phyloP scores from a whole-genome alignment of 2,797 vertebrate genomes.

The Gobio occitaniae region DNA sequence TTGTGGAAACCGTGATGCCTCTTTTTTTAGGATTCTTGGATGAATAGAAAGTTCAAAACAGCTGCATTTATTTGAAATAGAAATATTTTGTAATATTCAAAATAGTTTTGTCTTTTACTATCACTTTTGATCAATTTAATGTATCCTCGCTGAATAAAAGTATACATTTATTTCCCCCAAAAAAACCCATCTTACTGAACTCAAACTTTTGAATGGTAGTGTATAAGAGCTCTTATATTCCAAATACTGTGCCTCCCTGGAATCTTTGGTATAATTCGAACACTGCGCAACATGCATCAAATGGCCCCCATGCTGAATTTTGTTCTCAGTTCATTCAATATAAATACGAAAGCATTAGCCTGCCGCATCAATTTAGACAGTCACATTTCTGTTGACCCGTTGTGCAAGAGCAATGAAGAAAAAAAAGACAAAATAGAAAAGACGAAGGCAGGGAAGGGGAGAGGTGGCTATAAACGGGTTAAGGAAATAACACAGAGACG shows the following conservation, averaged over 20 bases:
- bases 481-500: neutral
- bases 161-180: too few relatives aligned
- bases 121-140: neutral
- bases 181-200: neutral
- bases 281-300: constrained; percentile 5
- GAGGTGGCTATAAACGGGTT: neutral
- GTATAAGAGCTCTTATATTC: neutral
- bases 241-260: neutral
- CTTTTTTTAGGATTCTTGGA: neutral
- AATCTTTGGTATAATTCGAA: neutral
- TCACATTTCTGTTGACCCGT: constrained; percentile 39
- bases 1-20: neutral
- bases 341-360: constrained; percentile 20
- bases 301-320: constrained; percentile 32
- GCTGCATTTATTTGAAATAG: neutral
- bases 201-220: neutral
- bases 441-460: constrained; percentile 5
- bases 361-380: constrained; percentile 45
- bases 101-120: neutral
- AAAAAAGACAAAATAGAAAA: neutral
- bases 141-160: neutral
- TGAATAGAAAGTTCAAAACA: neutral
- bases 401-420: constrained; percentile 8
- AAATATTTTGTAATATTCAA: neutral
- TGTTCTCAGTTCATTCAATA: constrained; percentile 34